Evolutionary conservation across 2,797 vertebrate species (phyloP).

Genomic region (Labeo calbasu): DNA sequence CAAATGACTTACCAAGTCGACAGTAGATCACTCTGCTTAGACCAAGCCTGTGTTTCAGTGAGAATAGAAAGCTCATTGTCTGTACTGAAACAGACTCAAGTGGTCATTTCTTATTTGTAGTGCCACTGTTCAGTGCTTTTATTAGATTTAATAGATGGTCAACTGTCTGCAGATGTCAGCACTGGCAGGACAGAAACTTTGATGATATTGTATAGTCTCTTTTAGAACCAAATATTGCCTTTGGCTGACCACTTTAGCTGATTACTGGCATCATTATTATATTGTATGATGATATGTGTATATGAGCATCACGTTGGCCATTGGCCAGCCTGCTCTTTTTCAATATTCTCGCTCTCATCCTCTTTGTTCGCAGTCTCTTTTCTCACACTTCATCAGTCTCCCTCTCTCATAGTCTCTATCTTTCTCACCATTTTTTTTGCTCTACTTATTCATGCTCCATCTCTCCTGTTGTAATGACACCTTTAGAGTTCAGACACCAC

Average conservation of each 20-base stretch:
- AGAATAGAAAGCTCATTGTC: constrained; percentile 15
- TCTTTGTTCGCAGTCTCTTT: not conserved
- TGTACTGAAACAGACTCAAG: not conserved
- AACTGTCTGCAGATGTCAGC: not conserved
- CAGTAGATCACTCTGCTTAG: not conserved
- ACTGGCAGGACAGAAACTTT: not conserved
- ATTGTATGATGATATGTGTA: not conserved
- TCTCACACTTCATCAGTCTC: not conserved
- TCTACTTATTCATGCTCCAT: constrained; percentile 16
- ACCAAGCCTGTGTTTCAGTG: not conserved
- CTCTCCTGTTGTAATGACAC: constrained; percentile 30
- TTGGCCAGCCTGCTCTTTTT: not conserved
- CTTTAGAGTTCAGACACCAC: constrained; percentile 32
- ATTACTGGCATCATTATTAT: not conserved
- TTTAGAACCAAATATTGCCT: not conserved
- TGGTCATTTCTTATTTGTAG: constrained; percentile 7
- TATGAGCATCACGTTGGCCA: not conserved
- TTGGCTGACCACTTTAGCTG: not conserved
- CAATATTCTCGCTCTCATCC: not conserved
- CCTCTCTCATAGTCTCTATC: constrained; percentile 15
- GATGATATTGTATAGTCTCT: not conserved
- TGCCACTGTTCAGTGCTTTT: constrained; percentile 13
- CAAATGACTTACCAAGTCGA: not conserved
- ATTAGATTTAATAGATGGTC: constrained; percentile 20
- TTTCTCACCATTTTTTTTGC: not conserved